A percentile compares a stretch with the other conserved stretches of the same genome.
Evolutionary conservation across 2,888 invertebrate species (phyloP).

Genomic region (Xestia sexstrigata): DNA sequence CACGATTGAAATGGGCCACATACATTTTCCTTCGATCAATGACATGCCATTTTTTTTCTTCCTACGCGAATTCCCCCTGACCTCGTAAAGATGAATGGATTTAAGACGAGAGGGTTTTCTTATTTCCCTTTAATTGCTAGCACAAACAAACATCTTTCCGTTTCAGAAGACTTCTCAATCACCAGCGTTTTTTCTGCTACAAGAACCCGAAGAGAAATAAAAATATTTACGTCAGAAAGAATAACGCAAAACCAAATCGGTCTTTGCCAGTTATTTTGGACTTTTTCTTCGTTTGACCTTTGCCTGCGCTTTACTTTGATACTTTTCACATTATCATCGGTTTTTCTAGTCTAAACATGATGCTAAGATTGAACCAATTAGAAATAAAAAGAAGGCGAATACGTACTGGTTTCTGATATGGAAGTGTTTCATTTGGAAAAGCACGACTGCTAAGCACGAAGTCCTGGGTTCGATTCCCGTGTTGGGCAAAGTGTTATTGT

Average conservation of each 20-base stretch:
- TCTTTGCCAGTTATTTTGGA: conserved; percentile 34
- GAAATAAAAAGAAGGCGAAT: not conserved
- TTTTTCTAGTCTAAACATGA: conserved; percentile 33
- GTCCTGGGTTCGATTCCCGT: too few species aligned
- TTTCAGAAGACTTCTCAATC: conserved; percentile 43
- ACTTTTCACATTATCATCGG: conserved; percentile 45
- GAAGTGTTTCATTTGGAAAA: not conserved
- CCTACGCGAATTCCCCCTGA: conserved; percentile 8
- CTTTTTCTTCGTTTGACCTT: conserved; percentile 43
- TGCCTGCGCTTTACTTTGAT: conserved; percentile 31
- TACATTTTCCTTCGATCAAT: conserved; percentile 17
- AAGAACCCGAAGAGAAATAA: conserved; percentile 30
- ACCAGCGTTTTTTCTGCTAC: conserved; percentile 27
- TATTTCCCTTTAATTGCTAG: conserved; percentile 38
- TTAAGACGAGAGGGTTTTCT: conserved; percentile 16
- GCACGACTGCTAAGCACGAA: too few species aligned
- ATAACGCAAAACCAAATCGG: conserved; percentile 21
- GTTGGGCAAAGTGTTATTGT: too few species aligned
- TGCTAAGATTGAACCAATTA: not conserved
- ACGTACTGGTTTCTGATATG: not conserved
- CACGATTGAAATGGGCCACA: not conserved
- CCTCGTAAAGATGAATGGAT: conserved; percentile 32
- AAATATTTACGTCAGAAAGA: conserved; percentile 47
- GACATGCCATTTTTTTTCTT: conserved; percentile 4
- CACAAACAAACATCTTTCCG: conserved; percentile 48